A percentile compares a stretch with the other conserved stretches of the same genome.
These are phyloP conservation scores for Agrenia bidenticulata DNA, from an alignment of 2,888 invertebrate genomes.

Conservation along the genomic window DNA sequence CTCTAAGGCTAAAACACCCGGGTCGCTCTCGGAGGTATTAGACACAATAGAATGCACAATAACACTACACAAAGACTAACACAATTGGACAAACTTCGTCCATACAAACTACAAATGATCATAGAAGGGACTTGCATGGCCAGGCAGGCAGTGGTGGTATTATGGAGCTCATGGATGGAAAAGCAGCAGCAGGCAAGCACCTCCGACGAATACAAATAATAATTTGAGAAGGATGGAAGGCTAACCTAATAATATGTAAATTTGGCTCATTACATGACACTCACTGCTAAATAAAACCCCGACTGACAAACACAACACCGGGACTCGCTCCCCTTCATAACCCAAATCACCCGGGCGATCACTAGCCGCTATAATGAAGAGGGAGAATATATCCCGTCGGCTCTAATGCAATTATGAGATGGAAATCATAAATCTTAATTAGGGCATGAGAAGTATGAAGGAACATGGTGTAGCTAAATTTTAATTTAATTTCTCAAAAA, in stretches of 20 bases:
- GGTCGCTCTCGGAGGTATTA: conserved; percentile 5
- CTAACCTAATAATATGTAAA: conserved; percentile 51
- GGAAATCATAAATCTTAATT: conserved; percentile 20
- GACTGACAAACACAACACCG: too few relatives aligned
- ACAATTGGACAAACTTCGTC: conserved; percentile 34
- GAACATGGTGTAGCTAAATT: neutral
- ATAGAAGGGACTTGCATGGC: conserved; percentile 19
- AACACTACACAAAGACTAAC: neutral
- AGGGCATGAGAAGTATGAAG: neutral
- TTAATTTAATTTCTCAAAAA: conserved; percentile 1
- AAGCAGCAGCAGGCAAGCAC: neutral
- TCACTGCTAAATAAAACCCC: too few relatives aligned
- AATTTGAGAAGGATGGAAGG: neutral
- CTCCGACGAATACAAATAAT: neutral
- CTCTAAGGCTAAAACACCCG: too few relatives aligned
- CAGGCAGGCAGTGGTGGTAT: neutral
- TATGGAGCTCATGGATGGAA: too few relatives aligned
- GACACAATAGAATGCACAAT: conserved; percentile 5
- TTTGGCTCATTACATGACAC: conserved; percentile 50
- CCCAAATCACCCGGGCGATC: too few relatives aligned
- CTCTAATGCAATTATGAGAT: conserved; percentile 17
- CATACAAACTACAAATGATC: conserved; percentile 31
- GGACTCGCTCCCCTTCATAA: too few relatives aligned
- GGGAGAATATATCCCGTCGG: neutral
- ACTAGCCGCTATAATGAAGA: neutral